Evolutionary conservation across 2,113 vertebrate genomes (phyloP).

Genomic region (Upupa epops): DNA sequence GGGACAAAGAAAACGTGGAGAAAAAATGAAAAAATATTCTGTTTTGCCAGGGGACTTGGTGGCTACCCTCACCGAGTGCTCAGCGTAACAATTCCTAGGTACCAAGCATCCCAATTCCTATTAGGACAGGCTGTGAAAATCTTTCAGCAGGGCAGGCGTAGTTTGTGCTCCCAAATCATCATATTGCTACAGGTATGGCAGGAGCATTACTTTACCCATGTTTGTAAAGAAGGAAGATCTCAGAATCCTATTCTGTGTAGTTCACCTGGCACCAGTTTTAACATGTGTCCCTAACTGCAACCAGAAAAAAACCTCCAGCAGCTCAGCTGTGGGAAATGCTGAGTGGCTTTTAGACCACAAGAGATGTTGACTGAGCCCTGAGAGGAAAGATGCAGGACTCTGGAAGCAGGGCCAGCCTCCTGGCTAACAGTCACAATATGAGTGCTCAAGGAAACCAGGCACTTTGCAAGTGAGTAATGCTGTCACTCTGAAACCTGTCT

Average conservation of each 20-base stretch:
- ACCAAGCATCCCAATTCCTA: not conserved
- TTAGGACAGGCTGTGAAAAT: not conserved
- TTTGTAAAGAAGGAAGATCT: not conserved
- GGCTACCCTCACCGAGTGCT: not conserved
- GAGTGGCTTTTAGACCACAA: conserved; percentile 1
- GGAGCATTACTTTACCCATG: not conserved
- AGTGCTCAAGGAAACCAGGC: not conserved
- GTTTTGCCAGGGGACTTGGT: not conserved
- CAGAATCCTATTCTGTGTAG: not conserved
- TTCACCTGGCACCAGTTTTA: conserved; percentile 14
- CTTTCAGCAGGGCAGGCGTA: not conserved
- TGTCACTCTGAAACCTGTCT: not conserved
- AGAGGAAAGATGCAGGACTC: not conserved
- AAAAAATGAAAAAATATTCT: not conserved
- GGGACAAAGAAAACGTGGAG: not conserved
- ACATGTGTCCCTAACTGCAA: not conserved
- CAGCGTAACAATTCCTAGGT: rapidly evolving
- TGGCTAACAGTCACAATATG: not conserved
- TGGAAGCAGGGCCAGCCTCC: not conserved
- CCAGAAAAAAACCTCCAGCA: conserved; percentile 5
- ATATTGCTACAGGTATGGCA: not conserved
- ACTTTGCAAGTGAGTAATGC: not conserved
- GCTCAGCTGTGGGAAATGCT: not conserved
- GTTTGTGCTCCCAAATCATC: not conserved
- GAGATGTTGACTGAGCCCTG: not conserved